These are phyloP conservation scores for Epinotia nisella DNA, from an alignment of 2,888 invertebrate genomes.

Conservation along the genomic window DNA sequence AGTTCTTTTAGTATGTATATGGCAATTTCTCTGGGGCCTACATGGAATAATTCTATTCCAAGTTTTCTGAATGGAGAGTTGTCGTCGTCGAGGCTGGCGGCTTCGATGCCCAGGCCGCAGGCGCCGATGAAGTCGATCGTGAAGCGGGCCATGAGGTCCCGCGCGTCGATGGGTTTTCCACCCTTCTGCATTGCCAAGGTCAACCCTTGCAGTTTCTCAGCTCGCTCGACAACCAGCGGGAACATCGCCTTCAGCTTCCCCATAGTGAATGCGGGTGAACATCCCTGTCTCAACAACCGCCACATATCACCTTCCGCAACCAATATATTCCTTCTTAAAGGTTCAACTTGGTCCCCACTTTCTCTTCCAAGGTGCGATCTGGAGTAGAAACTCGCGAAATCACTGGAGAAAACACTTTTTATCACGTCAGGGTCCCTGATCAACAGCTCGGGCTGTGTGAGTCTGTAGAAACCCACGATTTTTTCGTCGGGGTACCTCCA, in stretches of 20 bases:
- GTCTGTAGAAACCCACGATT: constrained; percentile 33
- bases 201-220: constrained; percentile 33
- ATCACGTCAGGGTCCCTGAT: constrained; percentile 46
- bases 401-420: constrained; percentile 41
- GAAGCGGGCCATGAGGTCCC: constrained; percentile 69
- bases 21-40: constrained; percentile 51
- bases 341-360: constrained; percentile 43
- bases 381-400: constrained; percentile 30
- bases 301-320: constrained; percentile 45
- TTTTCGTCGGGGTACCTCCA: constrained; percentile 39
- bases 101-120: constrained; percentile 68
- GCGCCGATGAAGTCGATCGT: constrained; percentile 73
- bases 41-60: constrained; percentile 58
- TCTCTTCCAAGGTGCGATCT: constrained; percentile 33
- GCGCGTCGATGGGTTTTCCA: constrained; percentile 12
- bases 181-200: background rate
- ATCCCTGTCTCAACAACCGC: constrained; percentile 44
- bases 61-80: constrained; percentile 64
- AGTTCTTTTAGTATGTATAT: constrained; percentile 55
- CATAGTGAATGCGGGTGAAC: constrained; percentile 45
- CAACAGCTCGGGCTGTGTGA: constrained; percentile 31
- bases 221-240: constrained; percentile 44
- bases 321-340: constrained; percentile 45
- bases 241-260: constrained; percentile 49
- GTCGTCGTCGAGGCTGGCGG: constrained; percentile 64